Conservation (phyloP, 2,113 vertebrate species). For the Channa argus region DNA sequence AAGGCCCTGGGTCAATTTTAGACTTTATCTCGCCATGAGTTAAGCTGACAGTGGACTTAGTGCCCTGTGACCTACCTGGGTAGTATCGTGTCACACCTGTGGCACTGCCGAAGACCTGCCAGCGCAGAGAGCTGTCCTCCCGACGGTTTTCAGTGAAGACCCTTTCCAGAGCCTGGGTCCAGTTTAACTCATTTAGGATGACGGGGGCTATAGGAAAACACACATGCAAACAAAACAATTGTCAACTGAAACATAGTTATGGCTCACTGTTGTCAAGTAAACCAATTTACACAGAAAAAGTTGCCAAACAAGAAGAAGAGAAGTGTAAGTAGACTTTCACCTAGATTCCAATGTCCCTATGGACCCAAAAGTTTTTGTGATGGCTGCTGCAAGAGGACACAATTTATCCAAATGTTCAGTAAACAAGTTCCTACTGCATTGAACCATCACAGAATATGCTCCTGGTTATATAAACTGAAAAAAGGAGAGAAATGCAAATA, state of each 20-base stretch:
- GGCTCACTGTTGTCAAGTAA: neutral
- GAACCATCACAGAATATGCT: slow-evolving; percentile 9
- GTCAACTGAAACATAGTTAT: neutral
- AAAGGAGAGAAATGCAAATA: slow-evolving; percentile 20
- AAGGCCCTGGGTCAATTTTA: slow-evolving; percentile 71
- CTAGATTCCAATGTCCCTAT: neutral
- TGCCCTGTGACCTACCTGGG: slow-evolving; percentile 84
- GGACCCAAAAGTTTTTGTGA: slow-evolving; percentile 3
- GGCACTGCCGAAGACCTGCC: slow-evolving; percentile 98
- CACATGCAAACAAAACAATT: neutral
- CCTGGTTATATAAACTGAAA: slow-evolving; percentile 7
- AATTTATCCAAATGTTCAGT: neutral
- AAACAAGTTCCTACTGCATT: slow-evolving; percentile 3
- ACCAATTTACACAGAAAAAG: neutral
- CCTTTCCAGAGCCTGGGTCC: slow-evolving; percentile 94
- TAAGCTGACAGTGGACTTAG: slow-evolving; percentile 45
- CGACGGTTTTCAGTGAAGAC: slow-evolving; percentile 94
- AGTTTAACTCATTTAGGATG: slow-evolving; percentile 97
- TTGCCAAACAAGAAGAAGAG: neutral
- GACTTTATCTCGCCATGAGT: slow-evolving; percentile 68
- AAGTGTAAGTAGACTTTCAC: neutral
- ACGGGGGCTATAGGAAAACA: slow-evolving; percentile 85
- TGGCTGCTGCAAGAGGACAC: neutral
- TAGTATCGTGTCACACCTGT: slow-evolving; percentile 98
- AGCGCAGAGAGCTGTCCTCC: slow-evolving; percentile 94